Evolutionary conservation across 1,140 invertebrate species (phyloP).

Genomic region (Leptinotarsa texana): DNA sequence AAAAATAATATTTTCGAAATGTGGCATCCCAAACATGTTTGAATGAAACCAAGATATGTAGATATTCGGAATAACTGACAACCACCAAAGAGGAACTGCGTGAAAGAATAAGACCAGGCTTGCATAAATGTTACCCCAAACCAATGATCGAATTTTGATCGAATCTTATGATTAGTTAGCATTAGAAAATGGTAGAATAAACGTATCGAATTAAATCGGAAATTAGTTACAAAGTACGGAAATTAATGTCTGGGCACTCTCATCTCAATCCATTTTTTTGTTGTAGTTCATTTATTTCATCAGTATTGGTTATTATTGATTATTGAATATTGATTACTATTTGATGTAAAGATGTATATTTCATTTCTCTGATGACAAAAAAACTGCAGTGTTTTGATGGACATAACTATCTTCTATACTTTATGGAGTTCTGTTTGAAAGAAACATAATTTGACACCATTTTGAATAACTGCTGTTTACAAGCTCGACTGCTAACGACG

Average conservation of each 20-base stretch:
- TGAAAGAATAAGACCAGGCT: not conserved
- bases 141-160: not conserved
- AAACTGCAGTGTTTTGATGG: not conserved
- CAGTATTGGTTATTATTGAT: conserved; percentile 1
- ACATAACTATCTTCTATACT: conserved; percentile 2
- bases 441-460: conserved; percentile 3
- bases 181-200: conserved; percentile 4
- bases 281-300: not conserved
- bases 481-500: not conserved
- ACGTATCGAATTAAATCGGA: not conserved
- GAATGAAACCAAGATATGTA: not conserved
- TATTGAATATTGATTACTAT: conserved; percentile 4
- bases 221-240: not conserved
- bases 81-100: conserved; percentile 2
- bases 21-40: not conserved
- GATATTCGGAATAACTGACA: not conserved
- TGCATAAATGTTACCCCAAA: conserved; percentile 1
- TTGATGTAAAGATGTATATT: conserved; percentile 2
- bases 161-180: conserved; percentile 1
- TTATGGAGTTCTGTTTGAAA: not conserved
- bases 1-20: conserved; percentile 2
- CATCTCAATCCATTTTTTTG: conserved; percentile 1
- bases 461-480: conserved; percentile 3
- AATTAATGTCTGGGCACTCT: not conserved
- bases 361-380: not conserved